A percentile compares a stretch with the other conserved stretches of the same genome.
Conservation (phyloP, 2,888 invertebrate species). For the Sisyra nigra region DNA sequence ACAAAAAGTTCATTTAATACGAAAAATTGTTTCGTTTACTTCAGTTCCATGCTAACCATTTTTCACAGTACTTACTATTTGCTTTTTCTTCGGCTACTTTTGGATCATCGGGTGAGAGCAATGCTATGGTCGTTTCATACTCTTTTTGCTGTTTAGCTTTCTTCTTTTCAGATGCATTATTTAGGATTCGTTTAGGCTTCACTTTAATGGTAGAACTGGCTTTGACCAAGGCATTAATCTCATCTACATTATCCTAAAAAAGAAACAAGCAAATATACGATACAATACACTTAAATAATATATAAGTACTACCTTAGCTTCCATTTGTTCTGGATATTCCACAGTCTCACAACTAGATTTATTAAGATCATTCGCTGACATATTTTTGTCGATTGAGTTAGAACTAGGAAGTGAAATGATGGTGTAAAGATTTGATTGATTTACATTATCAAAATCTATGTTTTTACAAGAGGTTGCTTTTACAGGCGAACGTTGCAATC, state of each 20-base stretch:
- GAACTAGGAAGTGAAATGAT: too few species aligned
- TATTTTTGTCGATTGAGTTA: neutral
- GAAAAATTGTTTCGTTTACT: too few species aligned
- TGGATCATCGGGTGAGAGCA: constrained; percentile 32
- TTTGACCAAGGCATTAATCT: constrained; percentile 38
- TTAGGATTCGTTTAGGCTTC: constrained; percentile 13
- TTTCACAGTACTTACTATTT: constrained; percentile 27
- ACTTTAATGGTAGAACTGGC: constrained; percentile 34
- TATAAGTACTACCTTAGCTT: too few species aligned
- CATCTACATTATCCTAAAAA: constrained; percentile 35
- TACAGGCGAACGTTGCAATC: too few species aligned
- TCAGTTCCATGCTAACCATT: too few species aligned
- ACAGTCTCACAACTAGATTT: neutral
- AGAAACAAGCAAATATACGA: neutral
- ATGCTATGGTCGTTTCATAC: constrained; percentile 30
- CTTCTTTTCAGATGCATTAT: constrained; percentile 27
- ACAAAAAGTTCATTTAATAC: too few species aligned
- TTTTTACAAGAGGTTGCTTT: too few species aligned
- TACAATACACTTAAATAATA: too few species aligned
- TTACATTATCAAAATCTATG: too few species aligned
- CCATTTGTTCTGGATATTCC: neutral
- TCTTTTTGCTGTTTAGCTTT: constrained; percentile 33
- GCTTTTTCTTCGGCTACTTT: constrained; percentile 30
- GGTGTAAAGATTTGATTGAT: too few species aligned
- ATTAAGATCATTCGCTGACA: neutral